Conservation (phyloP, 2,888 invertebrate species). For the Formica aserva region DNA sequence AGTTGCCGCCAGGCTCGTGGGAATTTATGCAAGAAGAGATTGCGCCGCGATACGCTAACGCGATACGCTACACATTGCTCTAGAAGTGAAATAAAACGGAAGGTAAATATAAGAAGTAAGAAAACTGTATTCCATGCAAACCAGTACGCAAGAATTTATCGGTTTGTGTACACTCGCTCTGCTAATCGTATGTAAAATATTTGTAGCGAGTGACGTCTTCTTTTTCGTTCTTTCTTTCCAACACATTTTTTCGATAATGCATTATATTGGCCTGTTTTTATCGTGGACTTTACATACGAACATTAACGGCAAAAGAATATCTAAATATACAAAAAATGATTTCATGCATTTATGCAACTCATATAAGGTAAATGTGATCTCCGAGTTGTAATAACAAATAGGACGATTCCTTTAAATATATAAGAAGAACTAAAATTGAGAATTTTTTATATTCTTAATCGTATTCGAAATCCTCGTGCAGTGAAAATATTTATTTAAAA, state of each 20-base stretch:
- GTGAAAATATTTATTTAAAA: background rate
- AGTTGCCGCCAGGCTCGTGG: constrained; percentile 70
- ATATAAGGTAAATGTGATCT: background rate
- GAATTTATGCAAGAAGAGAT: constrained; percentile 77
- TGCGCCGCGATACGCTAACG: constrained; percentile 55
- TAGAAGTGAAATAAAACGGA: constrained; percentile 31
- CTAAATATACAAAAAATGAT: background rate
- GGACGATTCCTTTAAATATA: background rate
- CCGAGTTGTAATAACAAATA: background rate
- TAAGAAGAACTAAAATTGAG: background rate
- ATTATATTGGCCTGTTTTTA: background rate
- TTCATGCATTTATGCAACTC: background rate
- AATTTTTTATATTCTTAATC: background rate
- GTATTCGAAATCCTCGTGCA: background rate
- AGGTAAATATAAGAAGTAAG: constrained; percentile 38
- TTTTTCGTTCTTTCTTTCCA: constrained; percentile 18
- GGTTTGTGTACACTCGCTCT: constrained; percentile 38
- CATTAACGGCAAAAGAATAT: background rate
- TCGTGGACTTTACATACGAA: background rate
- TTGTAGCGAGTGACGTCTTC: constrained; percentile 66
- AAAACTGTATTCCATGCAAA: constrained; percentile 58
- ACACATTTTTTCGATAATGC: background rate
- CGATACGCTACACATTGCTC: constrained; percentile 57
- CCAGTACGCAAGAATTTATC: constrained; percentile 66
- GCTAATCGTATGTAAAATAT: constrained; percentile 73